A percentile compares a stretch with the other conserved stretches of the same genome.
These are phyloP conservation scores for Diploscapter pachys DNA, from an alignment of 1,140 invertebrate species.

Conservation along the genomic window DNA sequence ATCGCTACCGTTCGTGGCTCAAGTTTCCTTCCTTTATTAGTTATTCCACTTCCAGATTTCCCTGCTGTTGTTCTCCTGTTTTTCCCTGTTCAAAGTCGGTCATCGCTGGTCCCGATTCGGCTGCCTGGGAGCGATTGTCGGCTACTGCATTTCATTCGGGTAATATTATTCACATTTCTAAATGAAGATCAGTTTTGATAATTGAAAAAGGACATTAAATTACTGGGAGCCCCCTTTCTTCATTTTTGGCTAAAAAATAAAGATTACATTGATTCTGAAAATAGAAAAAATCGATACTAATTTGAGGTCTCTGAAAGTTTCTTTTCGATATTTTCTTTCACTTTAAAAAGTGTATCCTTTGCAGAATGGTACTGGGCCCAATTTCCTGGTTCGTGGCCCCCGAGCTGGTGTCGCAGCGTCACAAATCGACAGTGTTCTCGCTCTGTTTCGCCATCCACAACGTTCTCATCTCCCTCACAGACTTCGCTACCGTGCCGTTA, in stretches of 20 bases:
- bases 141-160: conserved; percentile 46
- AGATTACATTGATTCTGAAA: neutral
- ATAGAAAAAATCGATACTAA: conserved; percentile 6
- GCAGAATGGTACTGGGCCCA: conserved; percentile 47
- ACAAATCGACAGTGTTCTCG: conserved; percentile 49
- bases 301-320: neutral
- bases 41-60: conserved; percentile 28
- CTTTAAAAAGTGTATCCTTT: conserved; percentile 36
- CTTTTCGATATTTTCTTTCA: conserved; percentile 29
- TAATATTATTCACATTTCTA: conserved; percentile 10
- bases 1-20: conserved; percentile 15
- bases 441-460: conserved; percentile 51
- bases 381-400: conserved; percentile 51
- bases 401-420: conserved; percentile 47
- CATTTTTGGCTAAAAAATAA: conserved; percentile 26
- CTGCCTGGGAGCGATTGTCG: conserved; percentile 37
- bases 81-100: conserved; percentile 16
- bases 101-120: conserved; percentile 37
- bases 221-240: conserved; percentile 19
- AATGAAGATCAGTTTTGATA: neutral
- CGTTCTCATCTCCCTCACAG: conserved; percentile 45
- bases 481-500: conserved; percentile 44
- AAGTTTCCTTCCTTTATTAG: neutral
- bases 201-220: neutral
- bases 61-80: conserved; percentile 38